A percentile compares a stretch with the other conserved stretches of the same genome.
These are phyloP conservation scores for Calidris pugnax DNA, from an alignment of 2,113 vertebrate species.

Conservation along the genomic window DNA sequence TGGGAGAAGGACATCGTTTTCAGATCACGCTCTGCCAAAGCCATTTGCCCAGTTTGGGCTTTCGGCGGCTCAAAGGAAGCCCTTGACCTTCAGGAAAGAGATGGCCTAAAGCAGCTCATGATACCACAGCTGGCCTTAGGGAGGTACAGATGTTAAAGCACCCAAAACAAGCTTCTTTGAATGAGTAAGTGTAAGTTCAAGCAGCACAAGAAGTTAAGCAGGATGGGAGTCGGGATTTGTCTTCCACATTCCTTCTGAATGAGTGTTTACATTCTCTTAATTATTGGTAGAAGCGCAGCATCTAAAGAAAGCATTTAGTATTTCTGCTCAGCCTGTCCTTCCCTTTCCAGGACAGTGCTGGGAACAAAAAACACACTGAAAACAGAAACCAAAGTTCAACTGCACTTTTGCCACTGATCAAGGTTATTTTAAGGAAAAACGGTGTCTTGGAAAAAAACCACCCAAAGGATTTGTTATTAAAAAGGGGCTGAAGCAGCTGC, in stretches of 20 bases:
- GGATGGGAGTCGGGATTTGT: background rate
- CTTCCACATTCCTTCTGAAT: background rate
- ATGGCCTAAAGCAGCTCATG: background rate
- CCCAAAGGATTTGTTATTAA: background rate
- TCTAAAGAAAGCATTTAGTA: background rate
- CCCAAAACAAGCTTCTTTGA: background rate
- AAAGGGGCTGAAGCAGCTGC: constrained; percentile 10
- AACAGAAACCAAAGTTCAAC: background rate
- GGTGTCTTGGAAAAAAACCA: background rate
- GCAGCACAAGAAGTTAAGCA: background rate
- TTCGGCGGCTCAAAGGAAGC: background rate
- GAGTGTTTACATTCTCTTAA: background rate
- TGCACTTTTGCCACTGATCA: background rate
- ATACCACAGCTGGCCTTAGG: background rate
- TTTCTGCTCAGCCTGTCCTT: background rate
- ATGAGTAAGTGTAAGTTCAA: background rate
- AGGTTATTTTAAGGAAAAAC: background rate
- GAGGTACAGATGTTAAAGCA: background rate
- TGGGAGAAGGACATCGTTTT: background rate
- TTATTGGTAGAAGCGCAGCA: background rate
- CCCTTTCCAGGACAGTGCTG: background rate
- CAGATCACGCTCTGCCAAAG: background rate
- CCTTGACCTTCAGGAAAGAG: background rate
- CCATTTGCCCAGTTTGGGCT: background rate
- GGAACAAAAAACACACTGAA: background rate